Base-by-base conservation (phyloP, 1,140 invertebrate species). In the Anoplolepis gracilipes region DNA sequence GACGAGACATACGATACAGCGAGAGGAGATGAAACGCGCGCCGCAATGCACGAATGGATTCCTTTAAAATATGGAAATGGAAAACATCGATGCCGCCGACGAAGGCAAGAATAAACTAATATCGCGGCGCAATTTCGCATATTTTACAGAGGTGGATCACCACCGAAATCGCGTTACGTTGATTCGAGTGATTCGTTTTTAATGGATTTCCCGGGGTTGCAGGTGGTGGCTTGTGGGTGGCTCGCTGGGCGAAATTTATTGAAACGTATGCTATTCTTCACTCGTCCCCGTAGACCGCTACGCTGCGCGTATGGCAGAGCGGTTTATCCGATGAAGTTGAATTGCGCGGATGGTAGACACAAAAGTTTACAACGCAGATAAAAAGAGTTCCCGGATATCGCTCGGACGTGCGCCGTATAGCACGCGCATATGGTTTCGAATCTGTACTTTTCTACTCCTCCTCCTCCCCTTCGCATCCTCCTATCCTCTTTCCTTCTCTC, bases 221-320 rank as follows among this genome's bases (percentile, higher is more conserved):
- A 82, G 78, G 67, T 73, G 77, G 46, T 39, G 59, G 25, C 13
- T 57, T 33, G 62, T 70, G 81, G 62, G 57, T 19, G 77, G 79
- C 78, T 70, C 67, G 79, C 73, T 53, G 67, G 65, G 76, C 28
- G 84, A 91, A 92, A 93, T 93, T 93, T 93, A 93, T 93, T 92
- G 92, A 93, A 93, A 93, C 91, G 90, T 88, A 87, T 88, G 70
- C 78, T 87, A 87, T 90, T 90, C 90, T 90, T 82, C 85, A 77
- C 84, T 87, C 76, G 85, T 92, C 92, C 91, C 92, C 69, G 70
- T 86, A 87, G 91, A 92, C 90, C 67, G 67, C 42, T 19, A 39
- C 59, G 84, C 75, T 65, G 77, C 57, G 78, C 86, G 89, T 84
- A 81, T 84, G 77, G 86, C 88, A 85, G 82, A 90, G 89, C 73